These are phyloP conservation scores for Atractosteus spatula DNA, from an alignment of 2,113 vertebrate species.

Conservation along the genomic window DNA sequence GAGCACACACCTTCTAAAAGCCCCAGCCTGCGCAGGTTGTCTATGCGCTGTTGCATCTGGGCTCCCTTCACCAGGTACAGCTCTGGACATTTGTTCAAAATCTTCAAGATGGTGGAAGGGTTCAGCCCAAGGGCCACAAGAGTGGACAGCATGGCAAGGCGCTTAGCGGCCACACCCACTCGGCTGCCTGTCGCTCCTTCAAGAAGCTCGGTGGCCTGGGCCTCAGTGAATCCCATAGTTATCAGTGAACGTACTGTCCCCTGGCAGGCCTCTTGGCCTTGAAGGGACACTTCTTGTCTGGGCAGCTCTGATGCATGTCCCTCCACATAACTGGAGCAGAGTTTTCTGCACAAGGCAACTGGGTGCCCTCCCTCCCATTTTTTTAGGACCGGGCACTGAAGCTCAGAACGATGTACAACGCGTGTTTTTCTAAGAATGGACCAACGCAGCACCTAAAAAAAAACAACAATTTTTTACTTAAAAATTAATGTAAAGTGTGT, in stretches of 20 bases:
- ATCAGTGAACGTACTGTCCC: constrained; percentile 40
- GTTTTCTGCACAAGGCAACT: neutral
- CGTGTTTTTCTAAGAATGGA: constrained; percentile 23
- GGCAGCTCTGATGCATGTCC: neutral
- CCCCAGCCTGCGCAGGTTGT: constrained; percentile 70
- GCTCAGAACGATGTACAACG: neutral
- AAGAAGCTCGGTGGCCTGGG: constrained; percentile 52
- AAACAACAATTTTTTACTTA: no score
- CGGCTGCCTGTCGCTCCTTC: constrained; percentile 25
- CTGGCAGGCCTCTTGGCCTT: constrained; percentile 10
- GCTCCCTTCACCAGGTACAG: constrained; percentile 48
- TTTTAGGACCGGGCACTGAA: neutral
- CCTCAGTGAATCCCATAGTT: constrained; percentile 73
- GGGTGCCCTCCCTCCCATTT: constrained; percentile 6
- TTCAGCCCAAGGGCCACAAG: constrained; percentile 69
- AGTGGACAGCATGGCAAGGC: constrained; percentile 47
- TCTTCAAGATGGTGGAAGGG: constrained; percentile 48
- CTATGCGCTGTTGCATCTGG: constrained; percentile 60
- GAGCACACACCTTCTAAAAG: constrained; percentile 71
- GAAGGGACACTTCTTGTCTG: neutral
- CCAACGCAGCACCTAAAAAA: constrained; percentile 45
- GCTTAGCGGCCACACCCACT: constrained; percentile 30
- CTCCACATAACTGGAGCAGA: constrained; percentile 35
- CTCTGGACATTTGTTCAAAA: constrained; percentile 67
- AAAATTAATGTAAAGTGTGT: no score